Evolutionary conservation across 2,113 vertebrate species (phyloP).

Genomic region (Herpetotheres cachinnans): DNA sequence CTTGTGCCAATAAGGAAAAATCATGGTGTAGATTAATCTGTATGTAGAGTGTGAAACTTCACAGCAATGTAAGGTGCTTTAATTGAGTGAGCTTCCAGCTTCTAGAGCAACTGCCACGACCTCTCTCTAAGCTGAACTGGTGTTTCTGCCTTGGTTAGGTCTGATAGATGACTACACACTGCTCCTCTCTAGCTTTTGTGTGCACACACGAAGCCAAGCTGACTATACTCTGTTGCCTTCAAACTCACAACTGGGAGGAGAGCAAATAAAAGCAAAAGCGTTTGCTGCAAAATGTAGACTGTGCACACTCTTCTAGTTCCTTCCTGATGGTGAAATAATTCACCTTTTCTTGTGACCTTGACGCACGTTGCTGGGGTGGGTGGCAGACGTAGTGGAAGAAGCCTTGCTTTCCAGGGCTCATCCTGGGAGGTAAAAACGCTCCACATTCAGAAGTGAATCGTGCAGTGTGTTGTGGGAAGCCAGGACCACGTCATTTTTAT

Average conservation of each 20-base stretch:
- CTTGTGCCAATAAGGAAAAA: not conserved
- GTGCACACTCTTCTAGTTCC: not conserved
- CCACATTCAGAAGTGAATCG: not conserved
- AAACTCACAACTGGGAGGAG: not conserved
- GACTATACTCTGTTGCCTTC: not conserved
- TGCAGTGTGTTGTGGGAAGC: slow-evolving; percentile 29
- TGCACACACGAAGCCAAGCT: not conserved
- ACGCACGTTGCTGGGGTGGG: not conserved
- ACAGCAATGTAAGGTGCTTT: slow-evolving; percentile 42
- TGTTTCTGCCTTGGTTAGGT: not conserved
- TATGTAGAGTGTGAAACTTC: not conserved
- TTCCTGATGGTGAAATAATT: not conserved
- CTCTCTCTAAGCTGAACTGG: slow-evolving; percentile 7
- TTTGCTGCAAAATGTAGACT: not conserved
- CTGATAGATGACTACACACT: not conserved
- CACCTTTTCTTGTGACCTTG: not conserved
- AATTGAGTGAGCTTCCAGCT: slow-evolving; percentile 52
- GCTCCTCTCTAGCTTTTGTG: not conserved
- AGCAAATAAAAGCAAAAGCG: not conserved
- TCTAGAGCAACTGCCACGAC: slow-evolving; percentile 18
- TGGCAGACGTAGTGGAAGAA: not conserved
- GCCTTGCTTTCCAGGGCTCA: slow-evolving; percentile 5
- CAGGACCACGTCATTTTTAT: not conserved
- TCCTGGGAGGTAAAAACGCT: slow-evolving; percentile 2
- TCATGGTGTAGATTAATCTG: not conserved